A percentile compares a stretch with the other conserved stretches of the same genome.
These are phyloP conservation scores for Linnaemya tessellans DNA, from an alignment of 2,888 invertebrate genomes.

Conservation along the genomic window DNA sequence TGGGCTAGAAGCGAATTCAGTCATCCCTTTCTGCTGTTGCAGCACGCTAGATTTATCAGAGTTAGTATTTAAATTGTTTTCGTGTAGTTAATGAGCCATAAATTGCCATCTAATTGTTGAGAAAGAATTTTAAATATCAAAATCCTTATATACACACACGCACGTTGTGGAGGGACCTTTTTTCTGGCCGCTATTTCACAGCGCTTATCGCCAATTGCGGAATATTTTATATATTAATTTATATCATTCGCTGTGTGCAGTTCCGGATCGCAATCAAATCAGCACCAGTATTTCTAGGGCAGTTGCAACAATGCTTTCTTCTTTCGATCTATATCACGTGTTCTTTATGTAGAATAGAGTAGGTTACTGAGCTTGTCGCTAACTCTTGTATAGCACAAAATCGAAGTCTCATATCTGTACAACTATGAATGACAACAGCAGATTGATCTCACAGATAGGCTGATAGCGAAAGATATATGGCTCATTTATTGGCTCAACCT, in stretches of 20 bases:
- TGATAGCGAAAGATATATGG: too few relatives aligned
- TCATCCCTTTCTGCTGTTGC: not conserved
- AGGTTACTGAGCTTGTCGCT: too few relatives aligned
- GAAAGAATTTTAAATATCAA: conserved; percentile 68
- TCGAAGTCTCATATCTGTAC: too few relatives aligned
- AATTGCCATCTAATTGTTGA: conserved; percentile 72
- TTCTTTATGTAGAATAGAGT: too few relatives aligned
- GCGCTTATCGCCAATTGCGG: not conserved
- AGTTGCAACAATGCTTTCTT: too few relatives aligned
- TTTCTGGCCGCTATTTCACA: not conserved
- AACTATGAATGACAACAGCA: too few relatives aligned
- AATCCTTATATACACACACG: conserved; percentile 32
- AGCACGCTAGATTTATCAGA: conserved; percentile 65
- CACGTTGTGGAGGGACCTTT: not conserved
- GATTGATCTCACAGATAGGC: too few relatives aligned
- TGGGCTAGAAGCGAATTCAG: conserved; percentile 14
- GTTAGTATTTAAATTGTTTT: conserved; percentile 70
- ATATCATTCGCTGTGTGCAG: not conserved
- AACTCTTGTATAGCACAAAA: too few relatives aligned
- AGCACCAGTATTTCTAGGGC: too few relatives aligned
- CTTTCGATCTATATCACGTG: too few relatives aligned
- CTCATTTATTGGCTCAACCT: too few relatives aligned
- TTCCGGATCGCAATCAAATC: not conserved
- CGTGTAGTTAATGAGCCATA: conserved; percentile 71
- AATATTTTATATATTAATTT: not conserved